Evolutionary conservation across 2,888 invertebrate species (phyloP).

Genomic region (Tribolium freemani): DNA sequence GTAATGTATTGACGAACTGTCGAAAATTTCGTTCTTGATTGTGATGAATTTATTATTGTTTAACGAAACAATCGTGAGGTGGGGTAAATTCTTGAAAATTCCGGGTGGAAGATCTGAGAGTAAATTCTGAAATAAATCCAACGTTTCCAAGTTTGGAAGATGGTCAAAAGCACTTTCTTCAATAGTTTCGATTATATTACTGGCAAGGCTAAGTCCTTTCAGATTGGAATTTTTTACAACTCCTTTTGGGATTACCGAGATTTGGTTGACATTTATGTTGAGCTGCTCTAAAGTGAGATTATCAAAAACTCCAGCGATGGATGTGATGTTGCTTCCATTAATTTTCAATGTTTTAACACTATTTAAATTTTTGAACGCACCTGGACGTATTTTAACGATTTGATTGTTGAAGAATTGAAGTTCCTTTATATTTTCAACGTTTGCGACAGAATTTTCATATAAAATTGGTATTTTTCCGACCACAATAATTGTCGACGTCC

Average conservation of each 20-base stretch:
- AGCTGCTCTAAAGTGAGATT: not conserved
- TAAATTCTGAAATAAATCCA: not conserved
- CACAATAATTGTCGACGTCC: not conserved
- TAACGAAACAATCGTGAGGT: not conserved
- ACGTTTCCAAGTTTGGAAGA: not conserved
- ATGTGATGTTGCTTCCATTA: not conserved
- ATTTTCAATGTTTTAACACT: not conserved
- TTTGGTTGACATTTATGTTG: not conserved
- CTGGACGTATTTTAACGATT: not conserved
- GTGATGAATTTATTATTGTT: not conserved
- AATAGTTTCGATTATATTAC: not conserved
- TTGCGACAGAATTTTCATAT: not conserved
- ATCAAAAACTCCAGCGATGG: not conserved
- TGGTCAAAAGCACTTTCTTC: slow-evolving; percentile 3
- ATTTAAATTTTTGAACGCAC: not conserved
- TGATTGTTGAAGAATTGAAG: not conserved
- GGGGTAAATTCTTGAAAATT: not conserved
- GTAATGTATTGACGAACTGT: not conserved
- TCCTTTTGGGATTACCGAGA: not conserved
- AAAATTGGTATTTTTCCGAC: not conserved
- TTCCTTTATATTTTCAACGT: not conserved
- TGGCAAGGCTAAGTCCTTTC: not conserved
- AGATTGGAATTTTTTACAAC: not conserved
- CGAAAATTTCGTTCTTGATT: not conserved
- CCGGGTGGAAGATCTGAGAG: not conserved